Evolutionary conservation across 2,113 vertebrate species (phyloP), one percentile per base, ranked within the genome.

Genomic region (Cryptoleucopteryx plumbea): DNA sequence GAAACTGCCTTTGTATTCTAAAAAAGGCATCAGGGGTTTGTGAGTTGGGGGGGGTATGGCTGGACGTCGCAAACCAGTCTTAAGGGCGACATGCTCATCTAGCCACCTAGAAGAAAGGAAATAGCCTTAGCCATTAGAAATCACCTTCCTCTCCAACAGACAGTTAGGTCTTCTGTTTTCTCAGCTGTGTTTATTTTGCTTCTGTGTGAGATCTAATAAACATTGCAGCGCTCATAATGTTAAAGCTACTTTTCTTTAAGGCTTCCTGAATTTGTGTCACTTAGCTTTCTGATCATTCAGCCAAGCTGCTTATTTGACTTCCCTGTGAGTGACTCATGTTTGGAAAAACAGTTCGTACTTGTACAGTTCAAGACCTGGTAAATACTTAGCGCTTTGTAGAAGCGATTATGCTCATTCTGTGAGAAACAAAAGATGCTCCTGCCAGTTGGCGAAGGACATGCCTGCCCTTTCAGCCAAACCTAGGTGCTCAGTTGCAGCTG

Each of bases 341-440:
- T 78, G 59, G 40, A 92, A 91, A 95, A 95, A 70, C 2, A 6
- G 21, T 73, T 94, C 36, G 4, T 91, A 63, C 42, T 94, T 93
- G 36, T 75, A 48, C 38, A 88, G 92, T 95, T 92, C 70, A 67
- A 94, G 75, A 92, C 73, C 77, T 91, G 79, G 32, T 97, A 80
- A 95, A 95, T 85, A 80, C 32, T 78, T 71, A 38, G 48, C 2
- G 1, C 36, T 91, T 95, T 93, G 38, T 71, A 87, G 82, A 83
- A 90, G 70, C 1, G n/a, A 68, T 87, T 90, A 55, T 68, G 47
- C 58, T 92, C 7, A 1, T 92, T 90, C 48, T 94, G 62, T 62
- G 59, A 72, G 70, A 93, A 97, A 87, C 40, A 71, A 81, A 84
- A 84, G 32, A 27, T 90, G 59, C 34, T 87, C 21, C 55, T 95